A percentile compares a stretch with the other conserved stretches of the same genome.
Evolutionary conservation across 2,797 vertebrate species (phyloP).

Genomic region (Gallirallus australis): DNA sequence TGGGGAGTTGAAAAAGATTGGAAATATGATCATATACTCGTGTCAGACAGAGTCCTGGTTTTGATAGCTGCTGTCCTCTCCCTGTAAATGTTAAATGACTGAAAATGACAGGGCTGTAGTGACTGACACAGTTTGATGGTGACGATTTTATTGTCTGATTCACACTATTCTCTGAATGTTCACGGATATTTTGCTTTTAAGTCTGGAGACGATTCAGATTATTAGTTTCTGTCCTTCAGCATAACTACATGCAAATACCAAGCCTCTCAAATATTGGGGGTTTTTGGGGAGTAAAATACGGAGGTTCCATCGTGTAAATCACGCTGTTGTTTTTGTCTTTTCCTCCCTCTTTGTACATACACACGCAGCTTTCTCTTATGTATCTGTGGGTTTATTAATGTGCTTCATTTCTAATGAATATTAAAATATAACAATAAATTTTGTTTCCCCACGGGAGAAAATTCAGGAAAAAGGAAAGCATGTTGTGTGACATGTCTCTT

Average conservation of each 20-base stretch:
- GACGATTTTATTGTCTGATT: neutral
- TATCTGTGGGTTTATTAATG: constrained; percentile 3
- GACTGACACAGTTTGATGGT: neutral
- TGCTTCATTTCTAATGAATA: neutral
- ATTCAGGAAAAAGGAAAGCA: neutral
- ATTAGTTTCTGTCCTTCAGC: neutral
- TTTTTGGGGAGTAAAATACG: neutral
- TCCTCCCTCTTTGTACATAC: neutral
- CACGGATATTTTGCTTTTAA: neutral
- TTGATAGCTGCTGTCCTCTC: neutral
- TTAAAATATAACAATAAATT: neutral
- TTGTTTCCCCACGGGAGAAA: neutral
- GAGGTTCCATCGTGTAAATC: neutral
- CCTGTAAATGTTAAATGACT: neutral
- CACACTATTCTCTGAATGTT: neutral
- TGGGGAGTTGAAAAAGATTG: neutral
- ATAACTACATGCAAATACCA: neutral
- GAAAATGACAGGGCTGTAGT: neutral
- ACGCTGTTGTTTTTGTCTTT: constrained; percentile 20
- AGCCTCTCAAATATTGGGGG: neutral
- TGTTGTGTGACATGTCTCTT: neutral
- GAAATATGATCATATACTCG: neutral
- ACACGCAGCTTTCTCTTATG: neutral
- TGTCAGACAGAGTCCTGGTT: neutral
- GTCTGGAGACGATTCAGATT: neutral